Percentiles rank a stretch among this genome's conserved stretches.
These are phyloP conservation scores for Monochamus saltuarius DNA, from an alignment of 1,140 invertebrate genomes.

Conservation along the genomic window DNA sequence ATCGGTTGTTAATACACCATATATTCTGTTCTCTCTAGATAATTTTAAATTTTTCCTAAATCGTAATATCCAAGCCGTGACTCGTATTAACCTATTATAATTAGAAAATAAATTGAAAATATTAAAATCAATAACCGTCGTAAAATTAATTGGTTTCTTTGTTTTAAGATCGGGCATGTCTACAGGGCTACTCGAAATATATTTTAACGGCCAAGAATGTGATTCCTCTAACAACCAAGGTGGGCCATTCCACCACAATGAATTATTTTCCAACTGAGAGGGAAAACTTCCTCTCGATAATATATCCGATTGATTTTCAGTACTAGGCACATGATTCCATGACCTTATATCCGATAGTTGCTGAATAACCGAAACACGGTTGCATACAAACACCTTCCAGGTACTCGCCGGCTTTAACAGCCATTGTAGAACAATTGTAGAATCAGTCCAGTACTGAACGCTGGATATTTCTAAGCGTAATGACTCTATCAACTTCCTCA, in stretches of 20 bases:
- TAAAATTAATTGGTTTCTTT: too few species aligned
- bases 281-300: conserved; percentile 29
- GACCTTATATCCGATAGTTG: conserved; percentile 32
- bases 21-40: background rate
- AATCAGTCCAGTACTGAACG: conserved; percentile 23
- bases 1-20: background rate
- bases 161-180: too few species aligned
- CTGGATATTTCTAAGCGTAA: background rate
- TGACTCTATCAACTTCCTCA: too few species aligned
- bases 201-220: background rate
- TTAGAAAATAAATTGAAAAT: conserved; percentile 3
- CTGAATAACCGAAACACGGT: conserved; percentile 45
- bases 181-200: too few species aligned
- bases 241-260: conserved; percentile 48
- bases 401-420: too few species aligned
- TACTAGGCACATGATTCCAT: conserved; percentile 41
- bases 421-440: background rate
- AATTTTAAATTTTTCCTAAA: background rate
- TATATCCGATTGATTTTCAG: conserved; percentile 41
- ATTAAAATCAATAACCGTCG: background rate
- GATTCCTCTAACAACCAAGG: background rate
- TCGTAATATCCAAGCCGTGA: background rate
- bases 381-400: conserved; percentile 43
- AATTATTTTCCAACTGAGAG: conserved; percentile 27
- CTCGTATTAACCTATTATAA: conserved; percentile 4